Evolutionary conservation across 2,888 invertebrate species (phyloP), one percentile per base, ranked within the genome.

Genomic region (Priocnemis perturbator): DNA sequence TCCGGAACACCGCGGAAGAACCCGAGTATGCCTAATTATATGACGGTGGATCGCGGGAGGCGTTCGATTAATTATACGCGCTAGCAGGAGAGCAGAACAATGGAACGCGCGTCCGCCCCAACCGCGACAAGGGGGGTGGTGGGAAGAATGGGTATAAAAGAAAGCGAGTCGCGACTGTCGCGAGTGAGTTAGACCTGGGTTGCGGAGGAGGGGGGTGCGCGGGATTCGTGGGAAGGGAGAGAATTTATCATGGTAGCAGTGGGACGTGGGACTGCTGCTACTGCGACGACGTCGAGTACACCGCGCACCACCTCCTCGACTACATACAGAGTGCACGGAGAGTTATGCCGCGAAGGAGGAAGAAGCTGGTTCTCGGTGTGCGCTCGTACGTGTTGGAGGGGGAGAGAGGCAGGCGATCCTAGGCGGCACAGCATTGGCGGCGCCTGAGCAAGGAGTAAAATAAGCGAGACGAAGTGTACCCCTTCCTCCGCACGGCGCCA

Each of bases 381-480:
- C 5, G 5, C 26, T 2, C 5, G 26, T 5, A 73, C 68, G 68
- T 67, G 73, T 14, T 21, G 30, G 45, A 53, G 64, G 53, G 47
- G 61, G 66, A 48, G 60, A 69, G 55, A 17, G 47, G 56, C 26
- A 45, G 62, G 52, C 60, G 65, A 74, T 69, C 72, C 72, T 69
- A 74, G 76, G 71, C 70, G 69, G 76, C 67, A 73, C 76, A 76
- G 81, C 77, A 74, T 74, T 64, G 77, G 70, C 70, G 69, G 73
- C 67, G 57, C 60, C 64, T 68, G 69, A 65, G 77, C 78, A 76
- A 73, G 77, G 76, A 77, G 81, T 77, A 77, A 79, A 82, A 79
- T 81, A 82, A 82, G 82, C 78, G 72, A 81, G 80, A 76, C 78
- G 52, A 56, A 47, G 74, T 60, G 67, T 79, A 79, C 80, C 79